These are phyloP conservation scores for Tinea pellionella DNA, from an alignment of 2,888 invertebrate genomes.

Conservation along the genomic window DNA sequence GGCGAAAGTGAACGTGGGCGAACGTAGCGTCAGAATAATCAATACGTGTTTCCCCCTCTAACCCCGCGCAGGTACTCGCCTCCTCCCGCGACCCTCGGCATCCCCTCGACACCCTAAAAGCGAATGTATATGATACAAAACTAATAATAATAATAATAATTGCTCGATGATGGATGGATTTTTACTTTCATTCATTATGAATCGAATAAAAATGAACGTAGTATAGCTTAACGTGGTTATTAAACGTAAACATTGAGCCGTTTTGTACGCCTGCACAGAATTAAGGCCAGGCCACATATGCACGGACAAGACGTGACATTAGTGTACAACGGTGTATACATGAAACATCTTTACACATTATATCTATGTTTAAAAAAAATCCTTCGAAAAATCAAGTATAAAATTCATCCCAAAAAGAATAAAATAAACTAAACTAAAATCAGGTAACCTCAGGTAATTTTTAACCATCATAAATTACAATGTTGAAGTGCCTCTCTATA, in stretches of 20 bases:
- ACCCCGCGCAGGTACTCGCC: slow-evolving; percentile 45
- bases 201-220: too few relatives aligned
- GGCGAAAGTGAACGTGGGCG: slow-evolving; percentile 58
- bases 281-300: too few relatives aligned
- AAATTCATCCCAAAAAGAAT: too few relatives aligned
- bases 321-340: too few relatives aligned
- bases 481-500: not conserved
- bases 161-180: not conserved
- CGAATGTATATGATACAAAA: not conserved
- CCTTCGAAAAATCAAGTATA: too few relatives aligned
- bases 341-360: too few relatives aligned
- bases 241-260: too few relatives aligned
- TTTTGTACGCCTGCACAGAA: too few relatives aligned
- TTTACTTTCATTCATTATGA: not conserved
- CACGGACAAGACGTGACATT: too few relatives aligned
- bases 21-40: slow-evolving; percentile 35
- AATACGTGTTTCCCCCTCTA: slow-evolving; percentile 33
- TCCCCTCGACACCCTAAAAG: slow-evolving; percentile 19
- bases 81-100: slow-evolving; percentile 19
- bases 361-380: too few relatives aligned
- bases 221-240: not conserved
- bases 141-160: slow-evolving; percentile 1
- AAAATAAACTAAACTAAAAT: too few relatives aligned
- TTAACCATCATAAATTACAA: not conserved
- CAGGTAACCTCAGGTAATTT: not conserved